These are phyloP conservation scores for Oscheius sp. DNA, from an alignment of 2,888 invertebrate genomes.

Conservation along the genomic window DNA sequence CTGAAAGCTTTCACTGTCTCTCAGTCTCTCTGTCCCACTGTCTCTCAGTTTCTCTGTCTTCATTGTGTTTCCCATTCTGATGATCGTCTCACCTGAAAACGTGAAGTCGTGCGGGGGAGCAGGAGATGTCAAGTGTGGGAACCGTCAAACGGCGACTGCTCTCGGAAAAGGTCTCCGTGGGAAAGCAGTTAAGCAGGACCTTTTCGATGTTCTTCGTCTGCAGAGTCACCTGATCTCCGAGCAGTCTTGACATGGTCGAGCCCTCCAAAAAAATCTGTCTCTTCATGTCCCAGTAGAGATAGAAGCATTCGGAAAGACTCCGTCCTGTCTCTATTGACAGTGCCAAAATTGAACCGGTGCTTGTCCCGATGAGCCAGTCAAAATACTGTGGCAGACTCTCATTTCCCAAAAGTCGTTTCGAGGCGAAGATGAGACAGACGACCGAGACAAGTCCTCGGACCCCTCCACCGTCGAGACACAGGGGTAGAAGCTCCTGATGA, in stretches of 20 bases:
- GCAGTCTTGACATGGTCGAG: slow-evolving; percentile 63
- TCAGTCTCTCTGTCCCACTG: no score
- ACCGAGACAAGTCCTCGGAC: slow-evolving; percentile 67
- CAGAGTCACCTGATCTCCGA: slow-evolving; percentile 64
- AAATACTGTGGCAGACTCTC: slow-evolving; percentile 60
- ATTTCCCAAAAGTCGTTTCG: slow-evolving; percentile 65
- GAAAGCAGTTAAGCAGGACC: slow-evolving; percentile 60
- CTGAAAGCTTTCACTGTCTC: slow-evolving; percentile 43
- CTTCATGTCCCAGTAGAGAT: slow-evolving; percentile 70
- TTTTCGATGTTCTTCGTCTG: slow-evolving; percentile 62
- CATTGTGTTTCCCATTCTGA: background rate
- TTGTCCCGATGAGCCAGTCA: slow-evolving; percentile 69
- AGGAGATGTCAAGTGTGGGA: slow-evolving; percentile 65
- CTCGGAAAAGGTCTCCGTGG: slow-evolving; percentile 60
- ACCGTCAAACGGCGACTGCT: slow-evolving; percentile 62
- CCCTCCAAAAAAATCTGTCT: slow-evolving; percentile 66
- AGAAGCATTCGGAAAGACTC: slow-evolving; percentile 60
- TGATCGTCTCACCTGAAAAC: slow-evolving; percentile 44
- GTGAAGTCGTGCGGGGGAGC: slow-evolving; percentile 64
- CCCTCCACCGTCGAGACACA: slow-evolving; percentile 68
- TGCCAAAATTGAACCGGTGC: slow-evolving; percentile 67
- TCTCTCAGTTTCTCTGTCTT: no score
- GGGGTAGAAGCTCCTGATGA: slow-evolving; percentile 54
- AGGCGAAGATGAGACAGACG: slow-evolving; percentile 66
- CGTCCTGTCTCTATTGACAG: slow-evolving; percentile 64